Evolutionary conservation across 2,888 invertebrate genomes (phyloP), one percentile per base, ranked within the genome.

Genomic region (Aphelenchoides bicaudatus): DNA sequence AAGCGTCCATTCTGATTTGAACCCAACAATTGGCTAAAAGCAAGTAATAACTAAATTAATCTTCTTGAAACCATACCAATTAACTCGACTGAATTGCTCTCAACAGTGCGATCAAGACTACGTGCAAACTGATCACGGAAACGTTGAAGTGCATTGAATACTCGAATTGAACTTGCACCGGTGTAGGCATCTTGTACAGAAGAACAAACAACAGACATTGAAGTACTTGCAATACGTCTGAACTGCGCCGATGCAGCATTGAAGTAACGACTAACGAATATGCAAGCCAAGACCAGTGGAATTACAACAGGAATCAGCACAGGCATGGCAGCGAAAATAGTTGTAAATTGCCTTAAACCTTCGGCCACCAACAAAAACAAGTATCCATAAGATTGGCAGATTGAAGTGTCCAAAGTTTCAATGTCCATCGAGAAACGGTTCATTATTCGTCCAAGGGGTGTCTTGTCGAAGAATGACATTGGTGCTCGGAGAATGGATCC

Each of bases 141-240:
- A 8, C 43, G 21, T 0, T 63, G 39, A 6, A 19, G 13, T n/a
- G 31, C 29, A 21, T 48, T 65, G 57, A 66, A 75, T 0, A 75
- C 73, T 16, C 72, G 46, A 31, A 81, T 80, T 5, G 78, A 76
- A 1, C 79, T 71, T 4, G 63, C 65, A 34, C 72, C 73, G 2
- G 88, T 88, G 52, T 96, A 87, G 38, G 90, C 91, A 83, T 96
- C 96, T 19, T 90, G 88, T 78, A 96, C 94, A 82, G 93, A 92
- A 3, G 93, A 92, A 82, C 91, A 43, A 3, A 61, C 25, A n/a
- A 49, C 58, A 5, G 67, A 68, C 23, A 59, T 27, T 6, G 23
- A 47, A 10, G 49, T 60, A 19, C 62, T 62, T 21, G 66, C 63
- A 13, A 73, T 48, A 30, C 63, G 48, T 5, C 61, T 60, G 56